Conservation (phyloP, 2,113 vertebrate genomes). For the Triplophysa rosa region DNA sequence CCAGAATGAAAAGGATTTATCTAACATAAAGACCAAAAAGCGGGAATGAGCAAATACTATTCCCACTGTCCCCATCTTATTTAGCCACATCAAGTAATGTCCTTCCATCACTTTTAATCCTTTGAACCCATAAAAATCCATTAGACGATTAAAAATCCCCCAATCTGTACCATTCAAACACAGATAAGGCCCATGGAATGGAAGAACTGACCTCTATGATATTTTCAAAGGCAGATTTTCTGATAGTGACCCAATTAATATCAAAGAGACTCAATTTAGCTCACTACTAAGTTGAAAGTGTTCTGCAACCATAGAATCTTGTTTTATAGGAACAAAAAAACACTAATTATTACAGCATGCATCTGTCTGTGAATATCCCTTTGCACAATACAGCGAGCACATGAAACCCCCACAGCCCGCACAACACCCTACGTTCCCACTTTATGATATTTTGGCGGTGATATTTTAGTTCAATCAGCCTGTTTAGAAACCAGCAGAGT, state of each 20-base stretch:
- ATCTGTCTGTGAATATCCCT: not conserved
- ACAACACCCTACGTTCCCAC: too few relatives aligned
- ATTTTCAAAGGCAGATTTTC: slow-evolving; percentile 40
- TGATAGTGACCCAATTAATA: slow-evolving; percentile 10
- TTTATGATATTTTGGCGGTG: too few relatives aligned
- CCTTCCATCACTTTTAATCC: slow-evolving; percentile 35
- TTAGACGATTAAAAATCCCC: slow-evolving; percentile 21
- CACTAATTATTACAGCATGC: not conserved
- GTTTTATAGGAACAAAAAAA: not conserved
- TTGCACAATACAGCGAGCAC: not conserved
- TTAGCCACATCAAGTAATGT: slow-evolving; percentile 29
- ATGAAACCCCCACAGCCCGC: not conserved
- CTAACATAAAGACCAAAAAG: not conserved
- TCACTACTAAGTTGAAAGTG: not conserved
- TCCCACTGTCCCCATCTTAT: slow-evolving; percentile 4
- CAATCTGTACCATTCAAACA: slow-evolving; percentile 29
- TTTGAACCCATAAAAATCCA: slow-evolving; percentile 26
- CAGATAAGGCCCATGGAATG: slow-evolving; percentile 19
- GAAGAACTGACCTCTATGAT: slow-evolving; percentile 24
- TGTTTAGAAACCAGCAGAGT: too few relatives aligned
- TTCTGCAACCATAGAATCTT: not conserved
- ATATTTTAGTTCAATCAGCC: too few relatives aligned
- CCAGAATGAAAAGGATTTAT: not conserved
- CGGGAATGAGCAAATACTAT: not conserved
- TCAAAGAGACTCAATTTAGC: slow-evolving; percentile 9